Evolutionary conservation across 2,888 invertebrate species (phyloP).

Genomic region (Masnerella sp.): DNA sequence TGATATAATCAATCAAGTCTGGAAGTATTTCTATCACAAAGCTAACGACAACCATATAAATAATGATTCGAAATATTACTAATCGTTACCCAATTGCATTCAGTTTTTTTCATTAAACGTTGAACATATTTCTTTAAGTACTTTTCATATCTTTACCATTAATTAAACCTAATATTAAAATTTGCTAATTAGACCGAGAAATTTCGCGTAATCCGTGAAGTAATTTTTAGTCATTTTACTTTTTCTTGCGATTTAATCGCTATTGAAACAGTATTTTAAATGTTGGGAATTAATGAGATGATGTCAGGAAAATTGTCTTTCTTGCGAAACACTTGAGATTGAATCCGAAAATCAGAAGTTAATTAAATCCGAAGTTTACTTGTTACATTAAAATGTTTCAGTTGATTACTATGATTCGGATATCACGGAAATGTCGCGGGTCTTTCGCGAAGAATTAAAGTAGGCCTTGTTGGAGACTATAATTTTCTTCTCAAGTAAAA

Average conservation of each 20-base stretch:
- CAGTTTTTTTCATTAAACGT: neutral
- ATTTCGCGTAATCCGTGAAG: too few species aligned
- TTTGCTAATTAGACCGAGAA: too few species aligned
- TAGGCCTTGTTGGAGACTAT: neutral
- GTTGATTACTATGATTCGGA: slow-evolving; percentile 23
- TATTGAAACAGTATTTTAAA: neutral
- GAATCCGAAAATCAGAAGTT: slow-evolving; percentile 2
- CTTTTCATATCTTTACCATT: too few species aligned
- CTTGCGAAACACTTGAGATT: slow-evolving; percentile 1
- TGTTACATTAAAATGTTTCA: slow-evolving; percentile 29
- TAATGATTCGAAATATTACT: neutral
- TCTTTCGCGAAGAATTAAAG: slow-evolving; percentile 30
- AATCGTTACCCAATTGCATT: neutral
- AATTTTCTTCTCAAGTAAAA: neutral
- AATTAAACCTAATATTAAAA: too few species aligned
- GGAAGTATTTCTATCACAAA: slow-evolving; percentile 40
- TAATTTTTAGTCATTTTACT: too few species aligned
- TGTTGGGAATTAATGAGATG: neutral
- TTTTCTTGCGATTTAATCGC: neutral
- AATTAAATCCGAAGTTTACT: slow-evolving; percentile 25
- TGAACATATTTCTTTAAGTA: neutral
- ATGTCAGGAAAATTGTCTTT: slow-evolving; percentile 1
- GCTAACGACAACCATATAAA: slow-evolving; percentile 12
- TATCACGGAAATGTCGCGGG: slow-evolving; percentile 16
- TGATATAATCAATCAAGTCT: slow-evolving; percentile 36